phyloP scores from a whole-genome alignment of 2,797 vertebrate genomes.

The Ptychadena robeensis region DNA sequence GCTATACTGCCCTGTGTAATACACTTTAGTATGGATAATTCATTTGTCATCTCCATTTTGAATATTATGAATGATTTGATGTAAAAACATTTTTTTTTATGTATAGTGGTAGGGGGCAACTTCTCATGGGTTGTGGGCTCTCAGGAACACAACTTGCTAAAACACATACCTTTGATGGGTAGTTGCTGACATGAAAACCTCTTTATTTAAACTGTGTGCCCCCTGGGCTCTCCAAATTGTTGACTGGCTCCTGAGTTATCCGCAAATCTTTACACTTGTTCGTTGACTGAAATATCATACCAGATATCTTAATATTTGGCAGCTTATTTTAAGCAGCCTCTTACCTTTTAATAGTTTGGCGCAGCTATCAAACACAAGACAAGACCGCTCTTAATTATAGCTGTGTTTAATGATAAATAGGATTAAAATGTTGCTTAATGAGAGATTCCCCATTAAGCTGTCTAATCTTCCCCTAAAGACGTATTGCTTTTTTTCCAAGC shows the following conservation, averaged over 20 bases:
- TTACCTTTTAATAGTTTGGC: background rate
- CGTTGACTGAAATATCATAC: background rate
- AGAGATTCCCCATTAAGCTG: slow-evolving; percentile 32
- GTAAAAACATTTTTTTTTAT: too few relatives aligned
- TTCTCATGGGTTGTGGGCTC: background rate
- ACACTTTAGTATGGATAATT: too few relatives aligned
- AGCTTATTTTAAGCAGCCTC: background rate
- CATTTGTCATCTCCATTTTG: too few relatives aligned
- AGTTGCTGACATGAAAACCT: background rate
- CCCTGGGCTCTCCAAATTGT: background rate
- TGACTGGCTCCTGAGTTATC: background rate
- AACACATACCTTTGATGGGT: background rate
- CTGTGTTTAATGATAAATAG: slow-evolving; percentile 36
- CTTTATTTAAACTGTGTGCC: background rate
- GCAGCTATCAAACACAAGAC: background rate
- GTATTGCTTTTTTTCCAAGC: background rate
- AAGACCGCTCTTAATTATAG: slow-evolving; percentile 22
- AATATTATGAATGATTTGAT: too few relatives aligned
- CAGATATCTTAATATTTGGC: background rate
- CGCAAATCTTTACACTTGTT: background rate
- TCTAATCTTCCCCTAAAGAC: slow-evolving; percentile 26
- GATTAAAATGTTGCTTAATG: slow-evolving; percentile 37
- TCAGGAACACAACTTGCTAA: background rate
- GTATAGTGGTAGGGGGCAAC: background rate
- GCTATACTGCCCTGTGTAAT: too few relatives aligned